Conservation (phyloP, 2,888 invertebrate species). For the Microchrysa polita region DNA sequence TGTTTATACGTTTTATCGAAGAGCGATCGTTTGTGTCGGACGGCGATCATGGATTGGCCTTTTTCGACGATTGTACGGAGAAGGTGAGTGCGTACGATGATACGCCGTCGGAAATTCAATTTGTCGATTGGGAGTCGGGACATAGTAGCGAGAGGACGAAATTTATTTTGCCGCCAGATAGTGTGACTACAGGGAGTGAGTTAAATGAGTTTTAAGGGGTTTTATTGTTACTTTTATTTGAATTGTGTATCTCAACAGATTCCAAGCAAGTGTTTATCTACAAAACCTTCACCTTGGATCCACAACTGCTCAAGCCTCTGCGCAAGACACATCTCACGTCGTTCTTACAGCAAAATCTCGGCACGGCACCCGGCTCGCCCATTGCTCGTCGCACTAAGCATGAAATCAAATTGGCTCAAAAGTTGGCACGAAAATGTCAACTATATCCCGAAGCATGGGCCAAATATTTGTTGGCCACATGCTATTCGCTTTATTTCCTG, state of each 20-base stretch:
- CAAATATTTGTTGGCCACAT: conserved; percentile 85
- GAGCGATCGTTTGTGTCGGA: conserved; percentile 99
- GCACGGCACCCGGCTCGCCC: conserved; percentile 80
- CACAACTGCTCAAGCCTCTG: conserved; percentile 66
- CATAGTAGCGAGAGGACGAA: conserved; percentile 91
- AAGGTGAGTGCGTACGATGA: conserved; percentile 71
- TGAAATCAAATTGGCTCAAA: conserved; percentile 91
- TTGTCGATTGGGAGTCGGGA: conserved; percentile 83
- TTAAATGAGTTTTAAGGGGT: background rate
- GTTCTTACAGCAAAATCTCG: conserved; percentile 60
- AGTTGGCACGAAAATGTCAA: conserved; percentile 70
- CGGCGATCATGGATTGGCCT: conserved; percentile 90
- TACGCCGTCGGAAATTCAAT: conserved; percentile 67
- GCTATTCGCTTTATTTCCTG: conserved; percentile 95
- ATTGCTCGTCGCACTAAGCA: conserved; percentile 94
- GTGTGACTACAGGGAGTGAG: conserved; percentile 55
- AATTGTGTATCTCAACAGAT: conserved; percentile 1
- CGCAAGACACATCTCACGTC: conserved; percentile 58
- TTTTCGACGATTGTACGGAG: conserved; percentile 97
- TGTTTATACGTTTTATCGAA: conserved; percentile 98
- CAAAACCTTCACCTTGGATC: conserved; percentile 72
- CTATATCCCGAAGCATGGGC: conserved; percentile 90
- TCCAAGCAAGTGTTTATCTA: conserved; percentile 66
- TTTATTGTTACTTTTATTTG: too few species aligned
- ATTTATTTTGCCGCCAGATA: conserved; percentile 94